Percentiles rank a stretch among this genome's conserved stretches.
phyloP scores from a whole-genome alignment of 2,888 invertebrate genomes.

The Phrixothrix hirtus region DNA sequence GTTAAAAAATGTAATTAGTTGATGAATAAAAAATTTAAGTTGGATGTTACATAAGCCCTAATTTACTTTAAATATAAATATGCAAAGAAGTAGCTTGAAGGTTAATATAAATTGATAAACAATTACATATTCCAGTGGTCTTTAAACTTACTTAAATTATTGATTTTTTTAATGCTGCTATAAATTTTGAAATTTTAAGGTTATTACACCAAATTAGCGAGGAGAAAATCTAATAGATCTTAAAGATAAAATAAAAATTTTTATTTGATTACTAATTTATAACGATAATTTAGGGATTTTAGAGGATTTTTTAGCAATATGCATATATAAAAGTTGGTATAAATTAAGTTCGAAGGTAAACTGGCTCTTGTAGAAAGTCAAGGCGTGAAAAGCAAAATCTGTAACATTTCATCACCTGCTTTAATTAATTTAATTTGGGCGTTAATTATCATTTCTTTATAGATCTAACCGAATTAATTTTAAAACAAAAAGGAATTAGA shows the following conservation, averaged over 20 bases:
- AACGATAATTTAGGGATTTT: background rate
- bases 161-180: background rate
- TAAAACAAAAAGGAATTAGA: background rate
- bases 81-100: background rate
- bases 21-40: background rate
- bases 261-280: background rate
- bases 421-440: too few species aligned
- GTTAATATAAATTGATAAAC: background rate
- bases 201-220: background rate
- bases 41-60: background rate
- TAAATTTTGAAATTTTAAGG: background rate
- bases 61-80: background rate
- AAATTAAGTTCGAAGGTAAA: conserved; percentile 1
- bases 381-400: background rate
- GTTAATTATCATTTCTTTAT: background rate
- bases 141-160: background rate
- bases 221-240: background rate
- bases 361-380: background rate
- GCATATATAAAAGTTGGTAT: background rate
- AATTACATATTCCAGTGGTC: background rate
- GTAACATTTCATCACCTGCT: too few species aligned
- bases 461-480: background rate
- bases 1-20: too few species aligned
- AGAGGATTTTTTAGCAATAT: background rate
- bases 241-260: background rate